A percentile compares a stretch with the other conserved stretches of the same genome.
Conservation (phyloP, 2,797 vertebrate species). For the Sebastes paucispinis region DNA sequence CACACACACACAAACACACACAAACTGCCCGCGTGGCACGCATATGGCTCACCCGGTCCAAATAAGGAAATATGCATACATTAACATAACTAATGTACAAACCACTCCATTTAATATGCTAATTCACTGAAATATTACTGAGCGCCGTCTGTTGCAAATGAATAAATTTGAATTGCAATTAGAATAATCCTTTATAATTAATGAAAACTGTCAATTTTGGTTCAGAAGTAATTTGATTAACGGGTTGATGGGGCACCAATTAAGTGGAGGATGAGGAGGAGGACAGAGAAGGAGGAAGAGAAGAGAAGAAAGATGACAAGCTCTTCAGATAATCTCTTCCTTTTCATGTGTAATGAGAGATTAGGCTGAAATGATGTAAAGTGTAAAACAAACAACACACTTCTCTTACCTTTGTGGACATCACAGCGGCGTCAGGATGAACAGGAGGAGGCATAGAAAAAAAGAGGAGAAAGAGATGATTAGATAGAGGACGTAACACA, state of each 20-base stretch:
- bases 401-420: slow-evolving; percentile 53
- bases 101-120: slow-evolving; percentile 99
- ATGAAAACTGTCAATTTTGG: slow-evolving; percentile 99
- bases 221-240: slow-evolving; percentile 99
- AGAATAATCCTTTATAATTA: slow-evolving; percentile 99
- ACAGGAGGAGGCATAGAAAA: slow-evolving; percentile 1
- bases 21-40: slow-evolving; percentile 51
- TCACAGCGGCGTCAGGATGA: slow-evolving; percentile 12
- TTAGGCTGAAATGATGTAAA: slow-evolving; percentile 85
- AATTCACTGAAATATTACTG: slow-evolving; percentile 99
- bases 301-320: slow-evolving; percentile 76
- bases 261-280: slow-evolving; percentile 67
- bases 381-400: slow-evolving; percentile 11
- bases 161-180: slow-evolving; percentile 99
- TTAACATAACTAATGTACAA: slow-evolving; percentile 98
- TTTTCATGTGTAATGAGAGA: slow-evolving; percentile 83
- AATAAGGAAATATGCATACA: slow-evolving; percentile 99
- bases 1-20: slow-evolving; percentile 37
- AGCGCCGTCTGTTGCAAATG: slow-evolving; percentile 99
- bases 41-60: slow-evolving; percentile 77
- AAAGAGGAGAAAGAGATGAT: slow-evolving; percentile 13
- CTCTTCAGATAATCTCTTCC: slow-evolving; percentile 82
- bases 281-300: slow-evolving; percentile 53
- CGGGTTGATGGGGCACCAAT: slow-evolving; percentile 97
- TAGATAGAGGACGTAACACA: slow-evolving; percentile 16